Evolutionary conservation across 35 echinoderm and acorn worm genomes (phyloP).

Genomic region (Patiria miniata): DNA sequence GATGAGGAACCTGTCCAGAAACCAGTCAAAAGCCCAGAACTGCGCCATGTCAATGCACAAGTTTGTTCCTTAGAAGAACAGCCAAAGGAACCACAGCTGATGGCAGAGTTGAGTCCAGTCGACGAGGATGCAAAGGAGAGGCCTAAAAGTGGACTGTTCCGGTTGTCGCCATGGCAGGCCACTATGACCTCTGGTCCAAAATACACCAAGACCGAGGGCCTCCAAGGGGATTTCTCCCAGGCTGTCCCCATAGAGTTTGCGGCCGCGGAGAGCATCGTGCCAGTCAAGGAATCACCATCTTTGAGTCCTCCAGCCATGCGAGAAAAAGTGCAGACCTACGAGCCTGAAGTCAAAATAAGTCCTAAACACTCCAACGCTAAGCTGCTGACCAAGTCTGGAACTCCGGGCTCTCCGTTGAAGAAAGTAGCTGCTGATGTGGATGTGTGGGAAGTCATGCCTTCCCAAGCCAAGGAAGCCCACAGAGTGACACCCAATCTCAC

Average conservation of each 20-base stretch:
- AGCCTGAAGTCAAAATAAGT: slow-evolving; percentile 3
- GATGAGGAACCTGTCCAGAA: background rate
- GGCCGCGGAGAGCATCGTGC: background rate
- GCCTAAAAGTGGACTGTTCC: background rate
- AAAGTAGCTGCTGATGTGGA: background rate
- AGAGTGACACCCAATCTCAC: background rate
- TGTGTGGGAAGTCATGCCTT: background rate
- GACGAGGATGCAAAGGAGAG: background rate
- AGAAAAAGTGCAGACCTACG: background rate
- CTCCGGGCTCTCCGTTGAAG: background rate
- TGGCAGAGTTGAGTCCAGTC: background rate
- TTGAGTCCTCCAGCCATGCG: background rate
- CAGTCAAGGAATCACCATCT: background rate
- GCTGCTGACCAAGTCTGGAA: background rate
- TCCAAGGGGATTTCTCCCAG: background rate
- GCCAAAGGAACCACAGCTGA: background rate
- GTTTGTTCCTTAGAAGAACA: background rate
- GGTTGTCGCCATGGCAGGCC: background rate
- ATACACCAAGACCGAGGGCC: background rate
- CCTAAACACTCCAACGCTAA: background rate
- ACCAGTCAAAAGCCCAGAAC: background rate
- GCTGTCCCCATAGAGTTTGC: background rate
- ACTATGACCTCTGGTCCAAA: background rate
- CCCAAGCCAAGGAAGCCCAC: background rate
- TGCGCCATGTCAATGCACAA: background rate